These are phyloP conservation scores for Harpegnathos saltator DNA, from an alignment of 1,140 invertebrate genomes.

Conservation along the genomic window DNA sequence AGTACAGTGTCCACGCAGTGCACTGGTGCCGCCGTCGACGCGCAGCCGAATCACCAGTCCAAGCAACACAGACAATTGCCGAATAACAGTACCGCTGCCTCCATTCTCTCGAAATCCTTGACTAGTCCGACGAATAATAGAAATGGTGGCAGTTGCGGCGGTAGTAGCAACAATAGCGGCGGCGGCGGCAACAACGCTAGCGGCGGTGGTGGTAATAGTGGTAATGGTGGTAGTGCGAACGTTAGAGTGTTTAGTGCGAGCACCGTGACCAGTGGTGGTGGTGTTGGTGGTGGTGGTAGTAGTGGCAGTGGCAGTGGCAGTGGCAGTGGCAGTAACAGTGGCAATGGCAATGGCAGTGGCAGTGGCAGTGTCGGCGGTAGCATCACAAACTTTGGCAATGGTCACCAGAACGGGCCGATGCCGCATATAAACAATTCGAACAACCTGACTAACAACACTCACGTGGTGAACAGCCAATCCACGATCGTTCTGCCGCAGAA, in stretches of 20 bases:
- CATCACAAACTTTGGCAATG: constrained; percentile 81
- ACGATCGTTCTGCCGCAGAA: constrained; percentile 83
- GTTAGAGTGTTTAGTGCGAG: constrained; percentile 75
- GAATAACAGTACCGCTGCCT: constrained; percentile 79
- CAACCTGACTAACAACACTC: constrained; percentile 80
- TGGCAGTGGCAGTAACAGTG: neutral
- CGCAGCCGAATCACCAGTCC: constrained; percentile 71
- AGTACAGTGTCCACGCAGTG: constrained; percentile 73
- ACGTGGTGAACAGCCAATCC: constrained; percentile 80
- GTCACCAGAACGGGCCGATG: constrained; percentile 83
- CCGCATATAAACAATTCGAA: constrained; percentile 78
- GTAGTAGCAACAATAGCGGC: constrained; percentile 70
- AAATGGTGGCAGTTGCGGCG: constrained; percentile 68
- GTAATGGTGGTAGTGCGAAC: constrained; percentile 63
- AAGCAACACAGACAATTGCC: constrained; percentile 80
- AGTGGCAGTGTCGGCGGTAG: constrained; percentile 59
- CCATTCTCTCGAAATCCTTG: constrained; percentile 83
- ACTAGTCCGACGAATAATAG: constrained; percentile 84
- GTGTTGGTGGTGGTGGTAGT: neutral
- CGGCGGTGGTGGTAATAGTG: constrained; percentile 58
- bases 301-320: constrained; percentile 12
- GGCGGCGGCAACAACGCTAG: constrained; percentile 62
- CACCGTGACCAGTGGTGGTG: constrained; percentile 57
- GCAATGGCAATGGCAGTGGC: constrained; percentile 48
- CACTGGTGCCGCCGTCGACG: constrained; percentile 68